Base-by-base conservation (phyloP, 2,888 invertebrate genomes). In the Melieria crassipennis region DNA sequence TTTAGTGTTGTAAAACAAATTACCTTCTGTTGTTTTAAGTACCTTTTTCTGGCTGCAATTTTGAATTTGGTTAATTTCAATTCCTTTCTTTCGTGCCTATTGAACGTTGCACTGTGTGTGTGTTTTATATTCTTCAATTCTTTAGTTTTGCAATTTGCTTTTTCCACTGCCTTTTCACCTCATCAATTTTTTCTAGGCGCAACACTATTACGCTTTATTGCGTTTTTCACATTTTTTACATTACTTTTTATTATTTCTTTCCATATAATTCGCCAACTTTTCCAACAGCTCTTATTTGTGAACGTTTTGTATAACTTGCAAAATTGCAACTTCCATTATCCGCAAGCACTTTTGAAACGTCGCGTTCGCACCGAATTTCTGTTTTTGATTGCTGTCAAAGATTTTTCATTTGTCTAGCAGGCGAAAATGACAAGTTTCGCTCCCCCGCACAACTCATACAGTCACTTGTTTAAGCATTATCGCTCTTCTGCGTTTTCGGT, bases 351-450 rank as follows among this genome's bases (percentile, higher is more conserved):
- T 46, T 30, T 56, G 5, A 6, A 46, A 11, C 42, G 16, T 45
- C 46, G 67, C 13, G 7, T 47, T 61, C 57, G 60, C 45, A 50
- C 57, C 46, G 48, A 67, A 61, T 52, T 67, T 57, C 61, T 60
- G 45, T 50, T 52, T 45, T 60, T 13, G 43, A 67, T 61, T 67
- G 60, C 50, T 67, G 67, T 67, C 60, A 67, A 50, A 45, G 30
- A 30, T 30, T 30, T 30, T 30, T 30, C 30, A 30, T 30, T 48
- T 45, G 43, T 10, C 45, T 50, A 7, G 50, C 16, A 7, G 16
- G 50, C 43, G 67, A 52, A 30, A 30, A 30, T 30, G 30, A 30
- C 30, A 30, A 30, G 30, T 30, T 30, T 30, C 30, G 30, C 30
- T 30, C 30, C 30, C 30, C 30, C 30, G 30, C 30, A 30, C 30